These are phyloP conservation scores for Saccopteryx bilineata DNA, from an alignment of 2,113 vertebrate genomes.

Conservation along the genomic window DNA sequence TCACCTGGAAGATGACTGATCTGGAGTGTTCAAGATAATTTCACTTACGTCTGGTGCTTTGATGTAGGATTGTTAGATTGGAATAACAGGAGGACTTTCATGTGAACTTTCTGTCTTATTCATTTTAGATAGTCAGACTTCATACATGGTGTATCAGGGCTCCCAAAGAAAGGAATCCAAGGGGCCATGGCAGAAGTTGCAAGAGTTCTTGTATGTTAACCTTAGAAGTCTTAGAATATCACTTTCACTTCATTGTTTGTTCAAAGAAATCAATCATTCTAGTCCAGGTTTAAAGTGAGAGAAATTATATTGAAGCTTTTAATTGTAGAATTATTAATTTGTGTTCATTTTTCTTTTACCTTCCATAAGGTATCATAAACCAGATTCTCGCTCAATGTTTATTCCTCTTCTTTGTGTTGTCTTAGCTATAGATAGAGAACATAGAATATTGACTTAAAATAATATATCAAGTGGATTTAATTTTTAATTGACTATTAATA, in stretches of 20 bases:
- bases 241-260: not conserved
- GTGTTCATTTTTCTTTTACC: not conserved
- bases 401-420: not conserved
- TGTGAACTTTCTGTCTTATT: not conserved
- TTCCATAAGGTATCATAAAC: not conserved
- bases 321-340: not conserved
- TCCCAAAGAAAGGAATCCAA: not conserved
- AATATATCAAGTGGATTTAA: not conserved
- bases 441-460: not conserved
- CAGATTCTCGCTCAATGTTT: not conserved
- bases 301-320: not conserved
- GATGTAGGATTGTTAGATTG: too few relatives aligned
- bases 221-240: not conserved
- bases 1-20: not conserved
- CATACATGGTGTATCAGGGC: fast-evolving
- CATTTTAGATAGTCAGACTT: not conserved
- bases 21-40: not conserved
- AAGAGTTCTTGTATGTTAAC: not conserved
- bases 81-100: not conserved
- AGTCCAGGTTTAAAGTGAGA: not conserved
- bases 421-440: not conserved
- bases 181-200: not conserved
- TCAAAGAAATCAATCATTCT: not conserved
- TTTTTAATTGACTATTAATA: not conserved
- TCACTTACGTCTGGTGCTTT: not conserved